Base-by-base conservation (phyloP, 1,140 invertebrate species). In the Gonioctena quinquepunctata region DNA sequence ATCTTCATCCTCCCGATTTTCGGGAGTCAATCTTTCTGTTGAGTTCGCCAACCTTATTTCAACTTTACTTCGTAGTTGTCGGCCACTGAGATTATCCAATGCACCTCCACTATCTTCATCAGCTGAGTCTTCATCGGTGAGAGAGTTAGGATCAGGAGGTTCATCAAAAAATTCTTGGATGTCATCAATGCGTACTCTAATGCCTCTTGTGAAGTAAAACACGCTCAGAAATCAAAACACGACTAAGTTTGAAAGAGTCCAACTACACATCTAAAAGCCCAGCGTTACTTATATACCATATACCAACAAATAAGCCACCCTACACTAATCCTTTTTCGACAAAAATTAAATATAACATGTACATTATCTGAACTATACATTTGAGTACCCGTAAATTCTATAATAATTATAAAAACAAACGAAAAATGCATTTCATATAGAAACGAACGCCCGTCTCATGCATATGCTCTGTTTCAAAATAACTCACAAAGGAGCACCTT, bases 81-180 rank as follows among this genome's bases (percentile, higher is more conserved):
- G n/a, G 28, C 69, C 26, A 71, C 33, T 65, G 56, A 75, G 26
- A 66, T 66, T 71, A 64, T 75, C 68, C 54, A 65, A 6, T 28
- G 60, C 59, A 54, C 64, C 60, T 42, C 48, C 67, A 56, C 23
- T 25, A 52, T 76, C 72, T 57, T 77, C 72, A 56, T 63, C 69
- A 18, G 56, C 67, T 25, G 56, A 70, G 64, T 79, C 71, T 64
- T 77, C 69, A 69, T 79, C 72, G 22, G 72, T 74, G 21, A 76
- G 25, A 71, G 72, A 66, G 56, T 62, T 68, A 11, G 67, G 26
- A 56, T 70, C 71, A 19, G 76, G 74, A 25, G 77, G 71, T 66
- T 68, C 72, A 60, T 73, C 70, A 57, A 71, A 75, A 22, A 78
- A 66, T 23, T 76, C 66, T 57, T 75, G 68, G 54, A 69, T 65